phyloP scores from a whole-genome alignment of 2,888 invertebrate genomes.

The Microctonus hyperodae region DNA sequence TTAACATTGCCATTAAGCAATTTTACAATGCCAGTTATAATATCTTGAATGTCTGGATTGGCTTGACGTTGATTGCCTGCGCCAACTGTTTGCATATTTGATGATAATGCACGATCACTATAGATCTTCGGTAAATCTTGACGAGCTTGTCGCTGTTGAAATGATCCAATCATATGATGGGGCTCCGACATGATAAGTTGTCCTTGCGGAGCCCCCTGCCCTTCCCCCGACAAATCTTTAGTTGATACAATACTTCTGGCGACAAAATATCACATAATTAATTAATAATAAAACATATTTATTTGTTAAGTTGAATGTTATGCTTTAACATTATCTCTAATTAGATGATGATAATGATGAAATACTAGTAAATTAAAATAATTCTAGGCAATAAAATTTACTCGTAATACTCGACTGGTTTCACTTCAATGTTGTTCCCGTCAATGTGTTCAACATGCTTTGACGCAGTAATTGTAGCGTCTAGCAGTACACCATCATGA shows the following conservation, averaged over 20 bases:
- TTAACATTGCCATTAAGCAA: constrained; percentile 88
- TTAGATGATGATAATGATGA: not conserved
- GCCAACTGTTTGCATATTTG: constrained; percentile 46
- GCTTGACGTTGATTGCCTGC: constrained; percentile 64
- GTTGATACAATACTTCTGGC: constrained; percentile 51
- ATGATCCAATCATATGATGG: constrained; percentile 66
- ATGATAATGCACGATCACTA: constrained; percentile 55
- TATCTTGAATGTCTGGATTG: constrained; percentile 86
- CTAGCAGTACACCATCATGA: constrained; percentile 46
- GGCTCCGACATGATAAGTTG: constrained; percentile 74
- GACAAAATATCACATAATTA: not conserved
- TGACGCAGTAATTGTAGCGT: constrained; percentile 52
- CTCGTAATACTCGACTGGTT: constrained; percentile 56
- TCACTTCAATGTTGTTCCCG: constrained; percentile 59
- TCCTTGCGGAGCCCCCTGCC: constrained; percentile 76
- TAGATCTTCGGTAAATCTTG: constrained; percentile 57
- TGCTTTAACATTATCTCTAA: not conserved
- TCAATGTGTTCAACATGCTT: constrained; percentile 57
- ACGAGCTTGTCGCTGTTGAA: constrained; percentile 52
- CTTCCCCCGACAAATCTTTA: constrained; percentile 73
- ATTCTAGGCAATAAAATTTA: constrained; percentile 35
- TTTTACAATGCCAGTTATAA: constrained; percentile 89
- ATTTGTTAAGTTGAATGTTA: not conserved
- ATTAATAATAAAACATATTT: not conserved
- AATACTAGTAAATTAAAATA: not conserved